Conservation (phyloP, 2,888 invertebrate genomes). For the Limenitis camilla region DNA sequence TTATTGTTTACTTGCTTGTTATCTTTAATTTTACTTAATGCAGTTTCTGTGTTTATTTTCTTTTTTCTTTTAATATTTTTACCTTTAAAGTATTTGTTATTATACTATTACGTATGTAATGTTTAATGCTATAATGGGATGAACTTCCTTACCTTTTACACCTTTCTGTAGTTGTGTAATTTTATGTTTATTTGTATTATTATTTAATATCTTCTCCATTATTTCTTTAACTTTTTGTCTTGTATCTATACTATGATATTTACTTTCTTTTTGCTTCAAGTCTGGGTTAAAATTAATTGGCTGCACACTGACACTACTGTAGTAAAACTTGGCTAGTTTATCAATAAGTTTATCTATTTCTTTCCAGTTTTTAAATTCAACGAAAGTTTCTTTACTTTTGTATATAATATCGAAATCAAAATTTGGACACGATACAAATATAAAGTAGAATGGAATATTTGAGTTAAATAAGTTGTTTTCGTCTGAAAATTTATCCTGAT, state of each 20-base stretch:
- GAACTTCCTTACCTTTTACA: conserved; percentile 46
- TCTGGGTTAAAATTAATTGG: conserved; percentile 24
- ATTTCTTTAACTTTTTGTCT: conserved; percentile 58
- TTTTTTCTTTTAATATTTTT: conserved; percentile 43
- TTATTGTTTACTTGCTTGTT: conserved; percentile 1
- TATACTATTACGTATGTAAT: too few relatives aligned
- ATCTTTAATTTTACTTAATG: background rate
- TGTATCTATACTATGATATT: conserved; percentile 25
- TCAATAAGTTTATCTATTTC: conserved; percentile 44
- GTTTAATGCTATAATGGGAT: too few relatives aligned
- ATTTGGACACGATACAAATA: conserved; percentile 73
- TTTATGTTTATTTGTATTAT: conserved; percentile 39
- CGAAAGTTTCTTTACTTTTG: conserved; percentile 56
- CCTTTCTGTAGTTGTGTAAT: conserved; percentile 53
- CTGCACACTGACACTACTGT: conserved; percentile 38
- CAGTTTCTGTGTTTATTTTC: background rate
- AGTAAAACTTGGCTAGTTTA: conserved; percentile 49
- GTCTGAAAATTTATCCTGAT: conserved; percentile 4
- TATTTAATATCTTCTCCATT: conserved; percentile 54
- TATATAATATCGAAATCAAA: conserved; percentile 69
- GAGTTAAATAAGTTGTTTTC: conserved; percentile 29
- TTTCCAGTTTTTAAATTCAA: conserved; percentile 75
- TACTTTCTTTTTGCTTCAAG: conserved; percentile 21
- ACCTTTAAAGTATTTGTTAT: conserved; percentile 35
- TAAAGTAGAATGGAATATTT: conserved; percentile 59